Percentiles rank a stretch among this genome's conserved stretches.
phyloP scores from a whole-genome alignment of 30 jellyfish, hydroid and myxozoan species.

The Cassiopea andromeda region DNA sequence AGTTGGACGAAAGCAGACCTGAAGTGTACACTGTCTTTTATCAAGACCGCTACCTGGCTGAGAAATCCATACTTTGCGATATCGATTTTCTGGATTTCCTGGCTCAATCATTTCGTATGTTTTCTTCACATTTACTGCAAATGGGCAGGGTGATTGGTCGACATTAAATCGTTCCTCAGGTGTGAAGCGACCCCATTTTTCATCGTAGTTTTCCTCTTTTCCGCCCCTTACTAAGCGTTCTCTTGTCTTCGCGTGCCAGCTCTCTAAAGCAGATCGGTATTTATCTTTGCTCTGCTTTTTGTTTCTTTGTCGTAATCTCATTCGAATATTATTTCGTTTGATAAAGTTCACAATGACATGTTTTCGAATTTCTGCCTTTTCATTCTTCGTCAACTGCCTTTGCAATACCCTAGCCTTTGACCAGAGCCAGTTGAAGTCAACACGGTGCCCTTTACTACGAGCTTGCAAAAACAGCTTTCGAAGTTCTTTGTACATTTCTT shows the following conservation, averaged over 20 bases:
- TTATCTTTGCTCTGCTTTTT: slow-evolving; percentile 47
- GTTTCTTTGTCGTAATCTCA: slow-evolving; percentile 44
- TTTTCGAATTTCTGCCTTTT: slow-evolving; percentile 16
- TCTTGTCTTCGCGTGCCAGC: slow-evolving; percentile 59
- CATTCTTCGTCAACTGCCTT: slow-evolving; percentile 23
- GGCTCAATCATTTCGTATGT: not conserved
- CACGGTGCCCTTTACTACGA: slow-evolving; percentile 74
- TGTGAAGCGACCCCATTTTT: slow-evolving; percentile 51
- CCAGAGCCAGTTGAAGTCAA: slow-evolving; percentile 73
- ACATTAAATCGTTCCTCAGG: slow-evolving; percentile 54
- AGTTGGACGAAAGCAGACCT: slow-evolving; percentile 65
- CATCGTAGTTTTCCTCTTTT: slow-evolving; percentile 25
- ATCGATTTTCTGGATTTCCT: slow-evolving; percentile 12
- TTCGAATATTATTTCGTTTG: slow-evolving; percentile 10
- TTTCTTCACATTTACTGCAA: not conserved
- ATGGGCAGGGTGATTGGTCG: slow-evolving; percentile 38
- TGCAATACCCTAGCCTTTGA: slow-evolving; percentile 63
- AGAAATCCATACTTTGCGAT: slow-evolving; percentile 43
- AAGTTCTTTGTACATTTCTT: too few relatives aligned
- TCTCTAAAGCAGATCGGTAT: slow-evolving; percentile 33
- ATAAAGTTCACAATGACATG: slow-evolving; percentile 28
- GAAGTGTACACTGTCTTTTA: slow-evolving; percentile 70
- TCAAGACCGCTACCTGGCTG: slow-evolving; percentile 77
- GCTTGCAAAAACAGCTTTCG: too few relatives aligned
- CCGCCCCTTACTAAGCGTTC: slow-evolving; percentile 60